These are phyloP conservation scores for Ctenochaetus hawaiiensis DNA, from an alignment of 2,797 vertebrate species.

Conservation along the genomic window DNA sequence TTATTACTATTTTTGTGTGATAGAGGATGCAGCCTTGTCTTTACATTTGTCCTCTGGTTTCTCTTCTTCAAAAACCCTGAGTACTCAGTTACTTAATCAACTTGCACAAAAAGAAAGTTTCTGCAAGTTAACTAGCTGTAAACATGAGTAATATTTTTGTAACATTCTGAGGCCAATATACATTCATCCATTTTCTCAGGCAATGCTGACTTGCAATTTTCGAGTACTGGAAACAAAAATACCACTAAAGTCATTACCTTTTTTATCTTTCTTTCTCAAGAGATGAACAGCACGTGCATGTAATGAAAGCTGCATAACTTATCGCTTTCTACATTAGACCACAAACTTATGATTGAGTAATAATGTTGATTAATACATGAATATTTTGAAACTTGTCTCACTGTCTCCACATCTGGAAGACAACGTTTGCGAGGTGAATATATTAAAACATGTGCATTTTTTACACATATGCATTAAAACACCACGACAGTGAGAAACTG, in stretches of 20 bases:
- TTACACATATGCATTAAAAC: neutral
- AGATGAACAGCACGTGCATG: no score
- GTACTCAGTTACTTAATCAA: neutral
- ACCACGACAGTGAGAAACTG: neutral
- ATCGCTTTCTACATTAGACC: no score
- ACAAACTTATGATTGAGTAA: neutral
- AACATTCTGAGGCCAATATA: no score
- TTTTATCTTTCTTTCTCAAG: no score
- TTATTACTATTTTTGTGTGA: neutral
- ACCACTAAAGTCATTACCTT: no score
- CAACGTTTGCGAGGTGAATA: neutral
- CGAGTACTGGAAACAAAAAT: no score
- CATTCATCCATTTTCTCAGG: no score
- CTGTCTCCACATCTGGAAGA: neutral
- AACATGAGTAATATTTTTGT: neutral
- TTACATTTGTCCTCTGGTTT: neutral
- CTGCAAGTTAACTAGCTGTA: neutral
- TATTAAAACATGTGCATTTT: neutral
- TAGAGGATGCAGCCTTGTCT: neutral
- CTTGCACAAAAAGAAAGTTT: neutral
- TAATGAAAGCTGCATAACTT: no score
- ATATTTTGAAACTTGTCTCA: neutral
- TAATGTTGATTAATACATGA: neutral
- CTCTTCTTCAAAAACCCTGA: neutral
- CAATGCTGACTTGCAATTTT: no score